Base-by-base conservation (phyloP, 92 coral and sea anemone species). In the Actinernus sp. region DNA sequence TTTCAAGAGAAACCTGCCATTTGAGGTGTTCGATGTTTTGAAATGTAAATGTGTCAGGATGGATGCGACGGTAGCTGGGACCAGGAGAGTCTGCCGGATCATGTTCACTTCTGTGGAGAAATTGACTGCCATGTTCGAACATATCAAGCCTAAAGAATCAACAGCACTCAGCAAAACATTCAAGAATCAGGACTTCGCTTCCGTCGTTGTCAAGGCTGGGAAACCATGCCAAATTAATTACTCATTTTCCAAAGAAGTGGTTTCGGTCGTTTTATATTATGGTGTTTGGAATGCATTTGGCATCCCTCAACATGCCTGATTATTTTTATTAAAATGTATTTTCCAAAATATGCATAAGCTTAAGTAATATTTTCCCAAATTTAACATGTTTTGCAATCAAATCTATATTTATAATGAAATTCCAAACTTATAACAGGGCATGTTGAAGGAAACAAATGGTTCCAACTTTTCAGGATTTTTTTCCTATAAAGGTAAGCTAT, bases 251-350 rank as follows among this genome's bases (percentile, higher is more conserved):
- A 63, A 63, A 31, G 70, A 63, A 45, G 13, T 63, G n/a, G 29
- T 63, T 23, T 20, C 70, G 21, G 36, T 63, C 36, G 12, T 41
- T 1, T 63, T 28, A n/a, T 63, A 19, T 28, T 63, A 63, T 63
- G 70, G 70, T 45, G 56, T 63, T 4, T 45, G 70, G 70, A 63
- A 63, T 63, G 70, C 70, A 43, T 26, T 19, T 63, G 70, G 70
- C 31, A 63, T 63, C 60, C 65, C 57, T 46, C 70, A 63, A 40
- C 70, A 63, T 63, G 70, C 45, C 36, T 63, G 60, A 60, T 48
- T 48, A 22, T 26, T 26, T 30, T 48, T 26, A 48, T 48, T 48
- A 22, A 48, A 1, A 48, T 11, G 22, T 48, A 30, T 22, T 48
- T 48, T 48, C 26, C n/a, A n/a, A n/a, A n/a, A 30, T 26, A 26